These are phyloP conservation scores for Macaria liturata DNA, from an alignment of 2,888 invertebrate genomes.

Conservation along the genomic window DNA sequence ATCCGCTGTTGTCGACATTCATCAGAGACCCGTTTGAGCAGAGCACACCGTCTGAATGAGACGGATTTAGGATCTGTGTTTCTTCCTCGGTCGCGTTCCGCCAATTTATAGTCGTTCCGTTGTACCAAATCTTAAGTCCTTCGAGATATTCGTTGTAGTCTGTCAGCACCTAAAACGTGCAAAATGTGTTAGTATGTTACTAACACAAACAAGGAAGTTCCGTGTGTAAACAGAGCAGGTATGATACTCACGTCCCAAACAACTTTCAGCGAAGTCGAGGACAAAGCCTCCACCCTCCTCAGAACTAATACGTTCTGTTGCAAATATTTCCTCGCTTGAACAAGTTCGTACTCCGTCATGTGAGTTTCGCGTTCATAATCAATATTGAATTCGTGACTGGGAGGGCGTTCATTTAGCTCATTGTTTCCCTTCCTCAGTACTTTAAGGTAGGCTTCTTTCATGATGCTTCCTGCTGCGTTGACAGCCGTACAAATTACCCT, in stretches of 20 bases:
- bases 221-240: constrained; percentile 26
- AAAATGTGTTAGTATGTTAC: constrained; percentile 17
- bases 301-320: constrained; percentile 92
- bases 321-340: constrained; percentile 90
- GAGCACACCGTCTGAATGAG: constrained; percentile 52
- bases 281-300: constrained; percentile 85
- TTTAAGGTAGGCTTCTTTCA: constrained; percentile 78
- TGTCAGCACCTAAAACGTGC: constrained; percentile 68
- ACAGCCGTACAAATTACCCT: constrained; percentile 79
- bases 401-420: constrained; percentile 60
- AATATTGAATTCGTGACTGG: constrained; percentile 58
- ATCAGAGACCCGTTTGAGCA: constrained; percentile 86
- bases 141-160: constrained; percentile 84
- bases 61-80: constrained; percentile 52
- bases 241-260: constrained; percentile 89
- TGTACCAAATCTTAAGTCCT: constrained; percentile 87
- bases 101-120: constrained; percentile 76
- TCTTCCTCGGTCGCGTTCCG: constrained; percentile 67
- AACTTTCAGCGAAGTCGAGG: constrained; percentile 90
- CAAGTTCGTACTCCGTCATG: constrained; percentile 89
- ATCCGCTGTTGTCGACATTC: constrained; percentile 87
- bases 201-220: constrained; percentile 22
- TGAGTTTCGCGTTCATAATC: constrained; percentile 67
- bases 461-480: constrained; percentile 77
- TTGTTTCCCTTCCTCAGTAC: constrained; percentile 73